Evolutionary conservation across 2,113 vertebrate genomes (phyloP).

Genomic region (Corvus cornix): DNA sequence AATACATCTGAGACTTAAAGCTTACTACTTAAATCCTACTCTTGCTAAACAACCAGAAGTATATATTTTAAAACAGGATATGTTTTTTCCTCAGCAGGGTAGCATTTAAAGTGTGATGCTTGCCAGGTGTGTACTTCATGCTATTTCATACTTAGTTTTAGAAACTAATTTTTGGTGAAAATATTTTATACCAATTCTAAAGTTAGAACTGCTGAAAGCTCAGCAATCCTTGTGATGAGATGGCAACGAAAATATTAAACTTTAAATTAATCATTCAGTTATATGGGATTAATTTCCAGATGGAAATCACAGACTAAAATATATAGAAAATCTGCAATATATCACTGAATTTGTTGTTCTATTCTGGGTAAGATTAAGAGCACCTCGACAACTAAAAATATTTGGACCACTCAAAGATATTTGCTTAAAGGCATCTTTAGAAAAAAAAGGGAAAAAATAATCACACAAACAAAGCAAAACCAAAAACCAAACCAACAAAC

Average conservation of each 20-base stretch:
- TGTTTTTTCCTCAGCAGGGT: background rate
- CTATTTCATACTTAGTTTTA: background rate
- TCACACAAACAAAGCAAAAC: background rate
- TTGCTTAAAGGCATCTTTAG: background rate
- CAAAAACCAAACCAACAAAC: background rate
- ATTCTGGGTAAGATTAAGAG: background rate
- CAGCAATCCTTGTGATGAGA: background rate
- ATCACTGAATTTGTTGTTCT: background rate
- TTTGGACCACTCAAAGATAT: background rate
- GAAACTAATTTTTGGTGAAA: background rate
- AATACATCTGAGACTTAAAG: background rate
- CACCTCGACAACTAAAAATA: background rate
- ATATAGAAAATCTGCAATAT: background rate
- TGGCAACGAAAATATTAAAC: background rate
- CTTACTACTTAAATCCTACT: background rate
- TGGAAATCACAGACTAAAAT: background rate
- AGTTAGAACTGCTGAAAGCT: background rate
- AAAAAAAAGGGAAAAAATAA: background rate
- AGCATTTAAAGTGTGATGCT: background rate
- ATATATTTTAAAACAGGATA: background rate
- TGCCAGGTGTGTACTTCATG: background rate
- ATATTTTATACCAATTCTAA: background rate
- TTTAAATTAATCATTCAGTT: background rate
- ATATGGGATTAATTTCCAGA: background rate
- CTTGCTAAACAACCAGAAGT: background rate